Conservation (phyloP, 1,140 invertebrate species). For the Batillaria attramentaria region DNA sequence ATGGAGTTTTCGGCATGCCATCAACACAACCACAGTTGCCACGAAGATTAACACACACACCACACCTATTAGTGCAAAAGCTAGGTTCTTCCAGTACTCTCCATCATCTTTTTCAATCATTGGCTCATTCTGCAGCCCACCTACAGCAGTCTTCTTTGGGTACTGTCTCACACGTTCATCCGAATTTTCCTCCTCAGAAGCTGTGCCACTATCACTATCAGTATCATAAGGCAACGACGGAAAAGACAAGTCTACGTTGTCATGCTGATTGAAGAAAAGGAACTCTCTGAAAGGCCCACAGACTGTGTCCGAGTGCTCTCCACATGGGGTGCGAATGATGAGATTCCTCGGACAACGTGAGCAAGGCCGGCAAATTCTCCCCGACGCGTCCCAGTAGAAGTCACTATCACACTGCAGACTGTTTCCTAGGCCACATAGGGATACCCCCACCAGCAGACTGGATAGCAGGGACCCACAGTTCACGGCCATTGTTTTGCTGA, state of each 20-base stretch:
- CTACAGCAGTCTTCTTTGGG: background rate
- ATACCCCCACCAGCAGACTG: background rate
- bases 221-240: background rate
- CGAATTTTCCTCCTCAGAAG: background rate
- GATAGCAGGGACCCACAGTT: background rate
- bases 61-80: conserved; percentile 52
- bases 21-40: conserved; percentile 42
- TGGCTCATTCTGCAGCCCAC: conserved; percentile 15
- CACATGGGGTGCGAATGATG: conserved; percentile 47
- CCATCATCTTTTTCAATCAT: conserved; percentile 44
- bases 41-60: conserved; percentile 47
- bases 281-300: conserved; percentile 50
- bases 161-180: background rate
- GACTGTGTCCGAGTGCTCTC: conserved; percentile 31
- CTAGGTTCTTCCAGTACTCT: conserved; percentile 48
- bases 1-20: conserved; percentile 45
- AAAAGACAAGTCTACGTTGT: background rate
- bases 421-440: background rate
- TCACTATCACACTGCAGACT: conserved; percentile 20
- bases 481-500: background rate
- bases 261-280: conserved; percentile 37
- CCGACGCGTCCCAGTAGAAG: conserved; percentile 22
- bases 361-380: conserved; percentile 31
- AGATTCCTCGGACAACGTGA: conserved; percentile 45
- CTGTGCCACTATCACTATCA: background rate